These are phyloP conservation scores for Athalia rosae DNA, from an alignment of 2,888 invertebrate genomes.

Conservation along the genomic window DNA sequence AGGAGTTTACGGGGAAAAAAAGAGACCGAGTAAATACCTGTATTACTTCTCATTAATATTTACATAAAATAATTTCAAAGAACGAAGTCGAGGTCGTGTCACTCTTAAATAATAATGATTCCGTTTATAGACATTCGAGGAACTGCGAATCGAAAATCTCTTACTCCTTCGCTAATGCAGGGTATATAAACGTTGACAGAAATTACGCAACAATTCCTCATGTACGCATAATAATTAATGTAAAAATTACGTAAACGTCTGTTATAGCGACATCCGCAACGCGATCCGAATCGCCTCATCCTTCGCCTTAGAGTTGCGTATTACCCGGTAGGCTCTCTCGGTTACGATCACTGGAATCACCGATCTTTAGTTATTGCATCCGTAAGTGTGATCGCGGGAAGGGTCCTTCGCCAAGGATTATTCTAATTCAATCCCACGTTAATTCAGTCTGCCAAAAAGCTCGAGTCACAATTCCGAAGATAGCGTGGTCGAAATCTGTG, in stretches of 20 bases:
- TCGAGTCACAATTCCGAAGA: neutral
- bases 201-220: slow-evolving; percentile 21
- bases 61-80: slow-evolving; percentile 41
- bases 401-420: slow-evolving; percentile 21
- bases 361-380: neutral
- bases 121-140: slow-evolving; percentile 32
- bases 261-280: neutral
- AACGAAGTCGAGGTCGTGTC: slow-evolving; percentile 43
- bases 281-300: neutral
- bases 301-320: neutral
- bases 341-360: slow-evolving; percentile 2
- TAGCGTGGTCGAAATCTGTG: slow-evolving; percentile 35
- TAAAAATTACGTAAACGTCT: slow-evolving; percentile 21
- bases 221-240: slow-evolving; percentile 16
- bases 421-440: slow-evolving; percentile 26
- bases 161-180: neutral
- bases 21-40: slow-evolving; percentile 25
- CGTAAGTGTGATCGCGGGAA: neutral
- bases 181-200: neutral
- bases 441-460: slow-evolving; percentile 22
- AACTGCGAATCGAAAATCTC: slow-evolving; percentile 32
- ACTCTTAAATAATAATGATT: slow-evolving; percentile 36
- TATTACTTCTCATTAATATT: slow-evolving; percentile 25
- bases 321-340: too few relatives aligned
- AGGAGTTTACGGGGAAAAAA: neutral